Evolutionary conservation across 2,113 vertebrate genomes (phyloP).

Genomic region (Datnioides undecimradiatus): DNA sequence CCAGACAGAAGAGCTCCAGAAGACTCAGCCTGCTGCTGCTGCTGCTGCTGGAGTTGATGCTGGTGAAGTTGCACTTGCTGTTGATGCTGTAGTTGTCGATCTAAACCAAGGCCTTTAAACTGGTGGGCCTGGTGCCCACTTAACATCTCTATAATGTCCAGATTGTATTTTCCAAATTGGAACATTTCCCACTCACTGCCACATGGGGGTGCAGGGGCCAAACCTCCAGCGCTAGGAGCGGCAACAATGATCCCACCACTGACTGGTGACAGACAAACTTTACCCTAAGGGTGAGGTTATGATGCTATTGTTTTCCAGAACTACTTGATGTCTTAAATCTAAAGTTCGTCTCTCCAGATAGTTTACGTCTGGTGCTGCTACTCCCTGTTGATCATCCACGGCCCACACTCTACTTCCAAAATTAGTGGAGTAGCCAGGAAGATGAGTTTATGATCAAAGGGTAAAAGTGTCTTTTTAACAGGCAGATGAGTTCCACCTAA

Average conservation of each 20-base stretch:
- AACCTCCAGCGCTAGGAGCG: constrained; percentile 81
- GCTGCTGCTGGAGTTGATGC: constrained; percentile 87
- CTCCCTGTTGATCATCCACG: constrained; percentile 74
- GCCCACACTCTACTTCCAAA: constrained; percentile 79
- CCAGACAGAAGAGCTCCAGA: constrained; percentile 88
- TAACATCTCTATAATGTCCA: constrained; percentile 91
- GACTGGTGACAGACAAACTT: constrained; percentile 70
- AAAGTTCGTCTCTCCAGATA: constrained; percentile 64
- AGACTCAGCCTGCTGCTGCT: constrained; percentile 86
- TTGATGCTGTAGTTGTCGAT: constrained; percentile 87
- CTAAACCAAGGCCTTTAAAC: constrained; percentile 88
- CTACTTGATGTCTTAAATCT: constrained; percentile 61
- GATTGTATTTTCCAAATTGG: constrained; percentile 90
- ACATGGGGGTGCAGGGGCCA: constrained; percentile 83
- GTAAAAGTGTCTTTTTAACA: constrained; percentile 65
- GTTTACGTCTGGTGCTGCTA: constrained; percentile 71
- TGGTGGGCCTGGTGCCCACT: constrained; percentile 89
- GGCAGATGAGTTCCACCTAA: constrained; percentile 66
- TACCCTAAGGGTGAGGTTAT: constrained; percentile 62
- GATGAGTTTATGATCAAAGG: constrained; percentile 63
- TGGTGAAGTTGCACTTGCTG: constrained; percentile 88
- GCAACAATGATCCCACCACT: constrained; percentile 75
- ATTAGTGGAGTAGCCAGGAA: constrained; percentile 67
- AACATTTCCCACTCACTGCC: constrained; percentile 88
- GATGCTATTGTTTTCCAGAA: constrained; percentile 63